These are phyloP conservation scores for Limnothrissa miodon DNA, from an alignment of 2,113 vertebrate species.

Conservation along the genomic window DNA sequence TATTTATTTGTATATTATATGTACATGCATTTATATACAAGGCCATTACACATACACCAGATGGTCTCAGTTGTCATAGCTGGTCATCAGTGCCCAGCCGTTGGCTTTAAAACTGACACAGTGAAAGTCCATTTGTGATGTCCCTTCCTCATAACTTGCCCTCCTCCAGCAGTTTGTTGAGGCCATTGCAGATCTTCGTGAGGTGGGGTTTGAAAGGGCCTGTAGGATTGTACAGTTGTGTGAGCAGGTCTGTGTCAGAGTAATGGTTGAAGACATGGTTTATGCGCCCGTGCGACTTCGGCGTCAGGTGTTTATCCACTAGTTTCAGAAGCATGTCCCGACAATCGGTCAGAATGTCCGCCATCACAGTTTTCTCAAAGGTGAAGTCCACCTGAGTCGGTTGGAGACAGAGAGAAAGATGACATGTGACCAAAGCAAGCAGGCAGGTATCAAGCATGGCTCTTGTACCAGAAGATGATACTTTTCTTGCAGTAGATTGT, in stretches of 20 bases:
- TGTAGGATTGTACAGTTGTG: conserved; percentile 74
- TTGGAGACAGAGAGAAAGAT: not conserved
- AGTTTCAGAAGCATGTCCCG: conserved; percentile 79
- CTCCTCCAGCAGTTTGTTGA: conserved; percentile 83
- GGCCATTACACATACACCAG: not conserved
- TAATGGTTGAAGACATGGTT: conserved; percentile 88
- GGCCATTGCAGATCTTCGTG: conserved; percentile 78
- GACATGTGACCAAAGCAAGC: not conserved
- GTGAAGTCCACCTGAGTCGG: conserved; percentile 79
- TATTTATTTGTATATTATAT: not conserved
- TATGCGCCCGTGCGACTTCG: conserved; percentile 85
- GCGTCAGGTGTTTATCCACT: conserved; percentile 81
- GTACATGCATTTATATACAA: conserved; percentile 8
- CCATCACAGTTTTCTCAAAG: conserved; percentile 79
- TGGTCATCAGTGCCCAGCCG: not conserved
- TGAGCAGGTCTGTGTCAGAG: conserved; percentile 74
- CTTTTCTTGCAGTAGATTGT: not conserved
- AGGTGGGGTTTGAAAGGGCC: conserved; percentile 71
- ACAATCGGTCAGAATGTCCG: conserved; percentile 69
- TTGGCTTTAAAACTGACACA: not conserved
- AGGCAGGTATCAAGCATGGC: not conserved
- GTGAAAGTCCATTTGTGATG: not conserved
- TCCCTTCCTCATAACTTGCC: conserved; percentile 75
- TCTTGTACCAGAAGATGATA: not conserved
- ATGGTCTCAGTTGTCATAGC: not conserved